Evolutionary conservation across 2,888 invertebrate species (phyloP), one percentile per base, ranked within the genome.

Genomic region (Papilio elwesi): DNA sequence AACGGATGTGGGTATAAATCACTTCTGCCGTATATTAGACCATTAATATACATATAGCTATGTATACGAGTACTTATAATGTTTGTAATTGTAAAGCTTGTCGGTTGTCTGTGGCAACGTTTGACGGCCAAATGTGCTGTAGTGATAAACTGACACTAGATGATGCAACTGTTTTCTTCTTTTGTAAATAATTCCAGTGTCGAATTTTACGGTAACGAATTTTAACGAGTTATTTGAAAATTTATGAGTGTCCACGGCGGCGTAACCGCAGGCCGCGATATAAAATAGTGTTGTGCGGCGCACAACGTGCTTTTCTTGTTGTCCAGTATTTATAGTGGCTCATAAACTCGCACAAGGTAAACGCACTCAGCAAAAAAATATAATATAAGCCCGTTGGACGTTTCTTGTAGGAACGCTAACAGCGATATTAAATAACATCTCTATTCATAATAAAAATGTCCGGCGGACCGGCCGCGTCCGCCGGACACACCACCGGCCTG

Each of bases 371-470:
- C 80, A 80, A 84, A 82, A 84, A 81, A 43, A 43, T 43, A 43
- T 43, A 43, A 79, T 81, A 81, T 82, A 82, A 82, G 78, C 77
- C 81, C 83, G 81, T 83, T 83, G 84, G 81, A 86, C 86, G 85
- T 83, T 62, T 43, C 84, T 85, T 86, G 87, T 88, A 84, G 84
- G 87, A 87, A 90, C 89, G 90, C 90, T 90, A 92, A 91, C 92
- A 90, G 82, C 86, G 87, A 88, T 89, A 90, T 91, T 92, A 90
- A 92, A 91, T 91, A 91, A 93, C 90, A 85, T 92, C 92, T 93
- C 91, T 90, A 92, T 93, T 89, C 87, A 84, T 84, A 84, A 90
- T 90, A 69, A 89, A 91, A 91, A 84, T 78, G 86, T 87, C 52
- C 36, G 26, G 77, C 74, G 76, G 81, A 80, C 80, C 77, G 43